Evolutionary conservation across 2,888 invertebrate genomes (phyloP), one percentile per base, ranked within the genome.

Genomic region (Cenopis cana): DNA sequence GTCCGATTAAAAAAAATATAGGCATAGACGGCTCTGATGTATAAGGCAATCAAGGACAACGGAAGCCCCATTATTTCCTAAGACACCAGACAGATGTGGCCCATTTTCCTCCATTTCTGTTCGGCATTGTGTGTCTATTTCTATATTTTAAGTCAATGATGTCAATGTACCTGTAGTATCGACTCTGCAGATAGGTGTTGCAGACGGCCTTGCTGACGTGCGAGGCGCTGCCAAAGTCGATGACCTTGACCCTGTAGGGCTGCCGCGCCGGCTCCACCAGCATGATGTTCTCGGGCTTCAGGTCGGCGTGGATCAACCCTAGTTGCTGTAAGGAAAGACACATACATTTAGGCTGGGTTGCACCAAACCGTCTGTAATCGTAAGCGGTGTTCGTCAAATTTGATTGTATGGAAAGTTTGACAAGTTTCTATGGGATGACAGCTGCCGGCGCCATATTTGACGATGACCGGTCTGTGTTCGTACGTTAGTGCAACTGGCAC

Each of bases 281-380:
- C 99, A 99, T 99, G 87, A 99, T 99, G 94, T 99, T 99, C 94
- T 99, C 99, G 18, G 99, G 99, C 93, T 99, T 99, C 85, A 99
- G 94, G 93, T 99, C 99, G 75, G 99, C 99, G 94, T 99, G 99
- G 88, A 99, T 99, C 85, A 99, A 95, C 78, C 99, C 99, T 86
- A 99, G 95, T 96, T 99, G 98, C 97, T 98, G 94, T 46, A 33
- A 12, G 55, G 93, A 90, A 77, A 24, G 70, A 74, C 71, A 14
- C 29, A 14, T 24, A 9, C 24, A 41, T 0, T 18, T 10, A 52
- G n/a, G n/a, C n/a, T n/a, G n/a, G n/a, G n/a, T n/a, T n/a, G n/a
- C n/a, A n/a, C n/a, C n/a, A n/a, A n/a, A n/a, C n/a, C n/a, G n/a
- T n/a, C n/a, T n/a, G n/a, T n/a, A n/a, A n/a, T n/a, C n/a, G n/a